Conservation (phyloP, 1,140 invertebrate genomes). For the Lepidotrigona ventralis region DNA sequence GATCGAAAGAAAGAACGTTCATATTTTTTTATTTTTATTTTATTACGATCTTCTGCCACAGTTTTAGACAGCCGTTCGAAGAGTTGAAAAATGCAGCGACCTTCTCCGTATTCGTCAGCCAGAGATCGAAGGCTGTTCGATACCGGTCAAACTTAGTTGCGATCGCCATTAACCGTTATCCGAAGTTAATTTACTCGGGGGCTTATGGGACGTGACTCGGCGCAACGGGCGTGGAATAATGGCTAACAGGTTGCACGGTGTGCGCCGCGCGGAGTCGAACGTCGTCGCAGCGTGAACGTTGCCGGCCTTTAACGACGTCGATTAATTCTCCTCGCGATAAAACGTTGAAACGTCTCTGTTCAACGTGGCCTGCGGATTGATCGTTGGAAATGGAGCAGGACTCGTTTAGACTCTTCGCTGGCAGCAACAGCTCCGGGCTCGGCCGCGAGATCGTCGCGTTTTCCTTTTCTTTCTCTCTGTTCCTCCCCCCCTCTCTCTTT, state of each 20-base stretch:
- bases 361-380: background rate
- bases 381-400: background rate
- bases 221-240: slow-evolving; percentile 14
- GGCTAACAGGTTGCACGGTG: slow-evolving; percentile 21
- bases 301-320: slow-evolving; percentile 22
- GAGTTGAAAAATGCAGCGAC: no score
- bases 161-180: background rate
- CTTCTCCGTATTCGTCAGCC: no score
- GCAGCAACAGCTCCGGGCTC: background rate
- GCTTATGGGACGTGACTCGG: slow-evolving; percentile 2
- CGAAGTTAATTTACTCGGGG: slow-evolving; percentile 21
- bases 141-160: no score
- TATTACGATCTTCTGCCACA: no score
- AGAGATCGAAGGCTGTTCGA: no score
- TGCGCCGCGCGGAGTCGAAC: background rate
- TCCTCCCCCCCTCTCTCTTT: background rate
- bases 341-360: slow-evolving; percentile 24
- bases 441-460: background rate
- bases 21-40: no score
- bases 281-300: background rate
- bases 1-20: no score
- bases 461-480: background rate
- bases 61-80: no score
- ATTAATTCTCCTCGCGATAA: slow-evolving; percentile 19
- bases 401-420: background rate